Evolutionary conservation across 2,113 vertebrate species (phyloP).

Genomic region (Galbula dea): DNA sequence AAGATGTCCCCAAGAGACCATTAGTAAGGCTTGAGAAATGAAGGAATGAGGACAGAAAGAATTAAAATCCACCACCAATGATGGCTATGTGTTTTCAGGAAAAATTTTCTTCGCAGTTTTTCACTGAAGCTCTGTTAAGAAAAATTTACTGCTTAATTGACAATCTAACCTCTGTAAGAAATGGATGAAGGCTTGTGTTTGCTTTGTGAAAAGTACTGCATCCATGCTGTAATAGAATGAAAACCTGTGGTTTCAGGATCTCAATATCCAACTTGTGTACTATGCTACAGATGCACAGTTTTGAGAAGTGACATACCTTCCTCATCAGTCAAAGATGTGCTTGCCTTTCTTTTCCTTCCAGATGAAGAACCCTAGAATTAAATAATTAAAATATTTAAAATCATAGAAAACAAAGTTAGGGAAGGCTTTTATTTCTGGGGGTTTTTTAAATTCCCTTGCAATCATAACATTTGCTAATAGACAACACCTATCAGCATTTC

Average conservation of each 20-base stretch:
- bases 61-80: background rate
- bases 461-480: background rate
- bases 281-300: background rate
- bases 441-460: background rate
- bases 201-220: background rate
- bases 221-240: background rate
- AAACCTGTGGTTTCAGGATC: background rate
- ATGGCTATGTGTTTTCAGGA: background rate
- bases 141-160: background rate
- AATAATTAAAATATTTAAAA: slow-evolving; percentile 24
- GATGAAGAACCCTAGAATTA: slow-evolving; percentile 65
- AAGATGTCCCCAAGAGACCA: background rate
- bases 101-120: background rate
- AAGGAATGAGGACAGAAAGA: background rate
- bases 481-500: background rate
- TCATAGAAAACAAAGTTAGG: background rate
- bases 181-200: background rate
- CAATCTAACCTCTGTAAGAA: background rate
- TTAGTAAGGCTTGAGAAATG: background rate
- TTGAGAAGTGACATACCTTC: slow-evolving; percentile 57
- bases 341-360: slow-evolving; percentile 83
- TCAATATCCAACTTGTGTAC: background rate
- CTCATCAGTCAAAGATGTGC: slow-evolving; percentile 76
- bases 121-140: background rate
- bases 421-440: too few species aligned